A percentile compares a stretch with the other conserved stretches of the same genome.
Evolutionary conservation across 2,113 vertebrate species (phyloP).

Genomic region (Neogale vison): DNA sequence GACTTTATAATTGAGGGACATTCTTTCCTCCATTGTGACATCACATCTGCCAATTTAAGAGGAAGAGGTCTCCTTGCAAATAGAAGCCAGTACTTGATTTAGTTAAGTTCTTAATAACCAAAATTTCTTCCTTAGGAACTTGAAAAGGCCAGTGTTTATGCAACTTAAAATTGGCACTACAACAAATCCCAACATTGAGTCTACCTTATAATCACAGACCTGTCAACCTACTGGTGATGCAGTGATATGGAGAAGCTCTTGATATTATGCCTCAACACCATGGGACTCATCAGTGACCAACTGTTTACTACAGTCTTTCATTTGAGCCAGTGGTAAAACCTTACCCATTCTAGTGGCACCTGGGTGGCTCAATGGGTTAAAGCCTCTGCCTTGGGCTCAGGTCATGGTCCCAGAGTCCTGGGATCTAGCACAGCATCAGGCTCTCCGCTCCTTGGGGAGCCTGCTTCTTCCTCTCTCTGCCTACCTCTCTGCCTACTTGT

Average conservation of each 20-base stretch:
- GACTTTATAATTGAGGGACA: not conserved
- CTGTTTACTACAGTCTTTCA: not conserved
- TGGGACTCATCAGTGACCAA: not conserved
- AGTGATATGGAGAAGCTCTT: not conserved
- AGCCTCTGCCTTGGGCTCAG: too few species aligned
- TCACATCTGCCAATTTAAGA: not conserved
- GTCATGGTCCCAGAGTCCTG: too few species aligned
- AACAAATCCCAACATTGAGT: not conserved
- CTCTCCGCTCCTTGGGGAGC: too few species aligned
- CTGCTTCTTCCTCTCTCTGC: too few species aligned
- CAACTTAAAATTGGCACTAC: not conserved
- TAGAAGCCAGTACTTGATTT: not conserved
- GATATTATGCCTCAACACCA: not conserved
- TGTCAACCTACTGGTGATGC: not conserved
- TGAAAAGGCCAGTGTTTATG: not conserved
- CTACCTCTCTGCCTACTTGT: too few species aligned
- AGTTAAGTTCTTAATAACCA: not conserved
- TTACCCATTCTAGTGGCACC: not conserved
- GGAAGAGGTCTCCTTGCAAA: not conserved
- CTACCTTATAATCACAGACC: not conserved
- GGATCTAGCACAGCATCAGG: too few species aligned
- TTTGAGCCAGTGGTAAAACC: not conserved
- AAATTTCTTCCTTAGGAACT: not conserved
- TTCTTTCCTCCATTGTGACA: not conserved
- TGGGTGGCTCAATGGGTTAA: too few species aligned